These are phyloP conservation scores for Osedax fenrisi DNA, from an alignment of 2,888 invertebrate species.

Conservation along the genomic window DNA sequence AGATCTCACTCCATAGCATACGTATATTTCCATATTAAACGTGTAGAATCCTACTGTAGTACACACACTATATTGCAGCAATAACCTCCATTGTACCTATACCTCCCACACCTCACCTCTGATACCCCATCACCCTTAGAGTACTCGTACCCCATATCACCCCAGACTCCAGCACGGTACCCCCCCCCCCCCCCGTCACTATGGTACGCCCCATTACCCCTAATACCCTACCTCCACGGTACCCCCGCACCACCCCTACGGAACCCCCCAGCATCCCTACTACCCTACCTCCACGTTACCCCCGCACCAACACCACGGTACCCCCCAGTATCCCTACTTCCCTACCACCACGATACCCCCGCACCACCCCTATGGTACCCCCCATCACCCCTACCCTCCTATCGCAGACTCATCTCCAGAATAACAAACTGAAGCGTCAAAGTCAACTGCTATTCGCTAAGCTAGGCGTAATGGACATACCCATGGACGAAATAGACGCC, in stretches of 20 bases:
- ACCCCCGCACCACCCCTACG: not conserved
- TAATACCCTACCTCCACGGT: not conserved
- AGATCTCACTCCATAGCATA: too few species aligned
- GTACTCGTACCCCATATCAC: too few species aligned
- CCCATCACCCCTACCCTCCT: not conserved
- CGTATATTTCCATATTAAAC: too few species aligned
- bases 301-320: not conserved
- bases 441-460: not conserved
- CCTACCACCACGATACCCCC: not conserved
- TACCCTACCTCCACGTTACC: not conserved
- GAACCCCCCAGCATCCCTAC: not conserved
- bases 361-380: not conserved
- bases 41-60: too few species aligned
- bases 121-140: too few species aligned
- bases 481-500: not conserved
- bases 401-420: not conserved
- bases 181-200: too few species aligned
- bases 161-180: too few species aligned
- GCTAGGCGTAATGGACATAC: not conserved
- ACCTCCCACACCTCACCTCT: too few species aligned
- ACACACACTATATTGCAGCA: too few species aligned
- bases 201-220: too few species aligned
- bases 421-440: not conserved
- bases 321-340: not conserved
- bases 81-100: too few species aligned